phyloP scores from a whole-genome alignment of 1,140 invertebrate species.

The Reticulitermes speratus region DNA sequence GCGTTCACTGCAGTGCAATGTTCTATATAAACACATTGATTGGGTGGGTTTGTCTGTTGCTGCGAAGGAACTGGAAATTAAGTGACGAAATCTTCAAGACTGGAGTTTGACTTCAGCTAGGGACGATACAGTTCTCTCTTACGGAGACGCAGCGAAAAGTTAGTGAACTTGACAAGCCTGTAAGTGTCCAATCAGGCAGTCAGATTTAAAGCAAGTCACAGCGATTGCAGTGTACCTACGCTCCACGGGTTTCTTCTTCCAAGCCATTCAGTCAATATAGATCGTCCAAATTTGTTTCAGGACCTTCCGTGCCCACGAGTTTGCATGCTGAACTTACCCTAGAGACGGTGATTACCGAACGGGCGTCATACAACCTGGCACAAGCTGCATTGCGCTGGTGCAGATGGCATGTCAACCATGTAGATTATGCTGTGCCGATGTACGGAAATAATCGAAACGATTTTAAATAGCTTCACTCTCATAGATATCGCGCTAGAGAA shows the following conservation, averaged over 20 bases:
- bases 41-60: background rate
- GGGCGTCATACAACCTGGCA: background rate
- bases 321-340: background rate
- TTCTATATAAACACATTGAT: background rate
- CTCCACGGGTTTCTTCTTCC: background rate
- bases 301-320: background rate
- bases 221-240: too few species aligned
- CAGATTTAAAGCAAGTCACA: background rate
- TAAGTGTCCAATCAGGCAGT: background rate
- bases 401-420: background rate
- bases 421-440: too few species aligned
- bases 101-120: background rate
- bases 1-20: background rate
- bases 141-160: background rate
- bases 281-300: background rate
- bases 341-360: background rate
- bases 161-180: background rate
- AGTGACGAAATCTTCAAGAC: background rate
- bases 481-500: too few species aligned
- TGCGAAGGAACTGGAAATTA: background rate
- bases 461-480: too few species aligned
- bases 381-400: background rate
- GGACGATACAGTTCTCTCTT: background rate
- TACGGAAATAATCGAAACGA: too few species aligned
- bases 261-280: background rate